phyloP scores from a whole-genome alignment of 2,113 vertebrate genomes.

The Nothobranchius furzeri region DNA sequence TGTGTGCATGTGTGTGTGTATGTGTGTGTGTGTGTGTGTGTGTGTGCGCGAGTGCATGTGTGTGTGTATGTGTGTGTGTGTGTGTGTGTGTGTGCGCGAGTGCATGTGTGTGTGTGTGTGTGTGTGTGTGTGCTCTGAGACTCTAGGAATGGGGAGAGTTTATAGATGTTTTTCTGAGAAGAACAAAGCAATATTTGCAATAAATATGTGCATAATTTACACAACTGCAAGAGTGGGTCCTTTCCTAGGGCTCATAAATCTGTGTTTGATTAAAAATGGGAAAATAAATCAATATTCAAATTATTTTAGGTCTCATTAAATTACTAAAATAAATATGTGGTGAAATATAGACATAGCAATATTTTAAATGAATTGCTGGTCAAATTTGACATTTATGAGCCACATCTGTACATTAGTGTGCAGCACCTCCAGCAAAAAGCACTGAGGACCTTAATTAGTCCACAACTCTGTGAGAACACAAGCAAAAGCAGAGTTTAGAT shows the following conservation, averaged over 20 bases:
- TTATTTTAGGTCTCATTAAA: background rate
- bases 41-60: too few relatives aligned
- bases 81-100: too few relatives aligned
- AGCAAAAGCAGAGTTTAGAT: constrained; percentile 27
- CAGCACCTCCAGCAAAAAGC: constrained; percentile 18
- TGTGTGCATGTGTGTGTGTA: too few relatives aligned
- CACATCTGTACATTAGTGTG: constrained; percentile 33
- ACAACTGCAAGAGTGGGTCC: background rate
- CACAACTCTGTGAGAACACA: background rate
- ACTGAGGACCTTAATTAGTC: constrained; percentile 18
- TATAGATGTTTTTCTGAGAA: background rate
- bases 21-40: constrained; percentile 7
- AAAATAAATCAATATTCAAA: constrained; percentile 9
- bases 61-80: too few relatives aligned
- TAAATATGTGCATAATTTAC: constrained; percentile 16
- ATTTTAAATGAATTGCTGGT: constrained; percentile 23
- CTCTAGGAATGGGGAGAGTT: constrained; percentile 15
- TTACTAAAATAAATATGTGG: background rate
- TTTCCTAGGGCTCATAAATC: background rate
- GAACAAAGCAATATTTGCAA: constrained; percentile 8
- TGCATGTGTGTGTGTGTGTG: too few relatives aligned
- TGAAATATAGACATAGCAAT: constrained; percentile 8
- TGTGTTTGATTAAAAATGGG: background rate
- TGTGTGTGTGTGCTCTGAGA: constrained; percentile 23
- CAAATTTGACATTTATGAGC: constrained; percentile 26